phyloP scores from a whole-genome alignment of 2,113 vertebrate genomes.

The Erythrocercus mccallii region DNA sequence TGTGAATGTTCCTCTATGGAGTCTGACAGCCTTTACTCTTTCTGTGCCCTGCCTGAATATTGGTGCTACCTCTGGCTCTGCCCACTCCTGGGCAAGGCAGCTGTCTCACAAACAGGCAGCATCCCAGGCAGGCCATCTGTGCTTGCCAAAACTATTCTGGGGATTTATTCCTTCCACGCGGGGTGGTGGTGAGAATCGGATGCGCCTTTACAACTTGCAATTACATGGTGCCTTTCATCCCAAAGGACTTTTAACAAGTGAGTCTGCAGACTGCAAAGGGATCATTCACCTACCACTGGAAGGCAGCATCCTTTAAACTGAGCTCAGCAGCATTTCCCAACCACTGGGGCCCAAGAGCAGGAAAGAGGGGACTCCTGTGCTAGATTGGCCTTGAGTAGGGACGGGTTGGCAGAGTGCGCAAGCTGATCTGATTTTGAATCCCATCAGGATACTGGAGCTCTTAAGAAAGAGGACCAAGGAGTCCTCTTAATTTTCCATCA shows the following conservation, averaged over 20 bases:
- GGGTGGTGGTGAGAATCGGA: slow-evolving; percentile 22
- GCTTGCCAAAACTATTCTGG: not conserved
- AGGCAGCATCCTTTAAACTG: not conserved
- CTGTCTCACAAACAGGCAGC: not conserved
- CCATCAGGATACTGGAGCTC: not conserved
- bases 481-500: not conserved
- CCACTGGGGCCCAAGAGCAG: not conserved
- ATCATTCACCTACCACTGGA: slow-evolving; percentile 1
- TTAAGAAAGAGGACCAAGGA: not conserved
- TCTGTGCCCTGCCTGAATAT: not conserved
- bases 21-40: not conserved
- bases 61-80: not conserved
- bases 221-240: slow-evolving; percentile 25
- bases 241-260: not conserved
- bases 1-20: not conserved
- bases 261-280: not conserved
- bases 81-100: not conserved
- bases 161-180: slow-evolving; percentile 27
- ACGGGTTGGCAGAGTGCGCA: not conserved
- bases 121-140: not conserved
- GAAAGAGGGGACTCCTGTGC: not conserved
- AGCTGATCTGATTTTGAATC: not conserved
- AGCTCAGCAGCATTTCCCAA: not conserved
- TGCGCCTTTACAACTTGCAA: slow-evolving; percentile 28
- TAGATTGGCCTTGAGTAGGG: not conserved